Conservation (phyloP, 2,113 vertebrate genomes). For the Urocolius indicus region DNA sequence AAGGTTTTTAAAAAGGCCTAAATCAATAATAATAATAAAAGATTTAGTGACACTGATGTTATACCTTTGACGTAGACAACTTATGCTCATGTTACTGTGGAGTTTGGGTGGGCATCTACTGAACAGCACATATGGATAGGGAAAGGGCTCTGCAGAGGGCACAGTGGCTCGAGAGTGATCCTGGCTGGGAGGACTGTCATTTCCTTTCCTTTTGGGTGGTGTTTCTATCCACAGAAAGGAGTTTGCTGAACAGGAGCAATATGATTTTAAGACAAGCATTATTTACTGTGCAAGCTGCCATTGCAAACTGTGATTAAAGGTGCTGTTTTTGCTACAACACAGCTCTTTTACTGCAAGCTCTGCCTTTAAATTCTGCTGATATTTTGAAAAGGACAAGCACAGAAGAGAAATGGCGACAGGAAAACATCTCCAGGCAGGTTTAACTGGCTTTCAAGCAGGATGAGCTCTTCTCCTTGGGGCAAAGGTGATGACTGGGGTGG, state of each 20-base stretch:
- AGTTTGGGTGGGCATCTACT: neutral
- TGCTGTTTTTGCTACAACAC: constrained; percentile 39
- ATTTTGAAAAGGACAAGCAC: neutral
- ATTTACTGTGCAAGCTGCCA: constrained; percentile 39
- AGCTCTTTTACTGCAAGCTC: constrained; percentile 61
- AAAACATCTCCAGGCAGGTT: neutral
- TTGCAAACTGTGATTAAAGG: constrained; percentile 55
- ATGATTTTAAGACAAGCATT: constrained; percentile 2
- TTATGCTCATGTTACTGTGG: neutral
- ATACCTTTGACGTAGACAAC: neutral
- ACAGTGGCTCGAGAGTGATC: neutral
- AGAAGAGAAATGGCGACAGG: neutral
- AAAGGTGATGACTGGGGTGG: neutral
- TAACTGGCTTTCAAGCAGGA: neutral
- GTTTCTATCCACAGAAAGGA: neutral
- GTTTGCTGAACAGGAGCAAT: neutral
- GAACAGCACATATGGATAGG: neutral
- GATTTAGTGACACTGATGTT: neutral
- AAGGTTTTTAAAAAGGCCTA: neutral
- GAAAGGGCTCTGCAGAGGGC: neutral
- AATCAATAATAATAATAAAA: neutral
- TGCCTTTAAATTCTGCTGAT: constrained; percentile 65
- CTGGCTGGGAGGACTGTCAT: neutral
- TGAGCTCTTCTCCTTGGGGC: neutral
- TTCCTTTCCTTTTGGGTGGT: neutral